A percentile compares a stretch with the other conserved stretches of the same genome.
phyloP scores from a whole-genome alignment of 2,113 vertebrate species.

The Brachyhypopomus occidentalis region DNA sequence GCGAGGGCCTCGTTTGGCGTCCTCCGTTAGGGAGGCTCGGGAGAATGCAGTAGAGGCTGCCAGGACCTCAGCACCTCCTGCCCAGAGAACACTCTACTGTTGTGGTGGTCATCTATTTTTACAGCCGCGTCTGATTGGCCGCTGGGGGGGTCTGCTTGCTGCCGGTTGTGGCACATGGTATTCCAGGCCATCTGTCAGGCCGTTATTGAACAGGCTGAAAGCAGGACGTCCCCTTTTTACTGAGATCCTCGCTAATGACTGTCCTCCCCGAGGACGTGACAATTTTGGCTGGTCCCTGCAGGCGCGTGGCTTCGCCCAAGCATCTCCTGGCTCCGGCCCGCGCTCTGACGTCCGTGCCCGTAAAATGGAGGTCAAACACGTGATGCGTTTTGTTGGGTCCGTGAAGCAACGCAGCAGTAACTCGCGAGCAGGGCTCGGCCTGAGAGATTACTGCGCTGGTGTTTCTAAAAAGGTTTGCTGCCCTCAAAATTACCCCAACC shows the following conservation, averaged over 20 bases:
- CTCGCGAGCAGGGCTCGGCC: conserved; percentile 29
- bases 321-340: conserved; percentile 33
- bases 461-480: conserved; percentile 47
- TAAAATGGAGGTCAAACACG: conserved; percentile 57
- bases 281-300: conserved; percentile 55
- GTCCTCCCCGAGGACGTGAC: conserved; percentile 54
- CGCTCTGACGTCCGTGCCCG: conserved; percentile 47
- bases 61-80: conserved; percentile 50
- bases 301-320: conserved; percentile 50
- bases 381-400: conserved; percentile 52
- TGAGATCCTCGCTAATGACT: conserved; percentile 58
- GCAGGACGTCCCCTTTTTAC: conserved; percentile 55
- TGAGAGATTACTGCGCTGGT: conserved; percentile 52
- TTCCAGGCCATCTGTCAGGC: conserved; percentile 64
- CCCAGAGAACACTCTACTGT: conserved; percentile 57
- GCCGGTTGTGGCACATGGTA: conserved; percentile 58
- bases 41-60: not conserved
- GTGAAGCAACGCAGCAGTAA: conserved; percentile 24
- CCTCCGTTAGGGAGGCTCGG: conserved; percentile 10
- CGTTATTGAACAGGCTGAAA: conserved; percentile 51
- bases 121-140: conserved; percentile 58
- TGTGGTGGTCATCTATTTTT: conserved; percentile 41
- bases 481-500: conserved; percentile 58
- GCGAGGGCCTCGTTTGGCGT: conserved; percentile 26
- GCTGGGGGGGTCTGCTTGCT: conserved; percentile 61